These are phyloP conservation scores for Rhamnusium bicolor DNA, from an alignment of 2,888 invertebrate species.

Conservation along the genomic window DNA sequence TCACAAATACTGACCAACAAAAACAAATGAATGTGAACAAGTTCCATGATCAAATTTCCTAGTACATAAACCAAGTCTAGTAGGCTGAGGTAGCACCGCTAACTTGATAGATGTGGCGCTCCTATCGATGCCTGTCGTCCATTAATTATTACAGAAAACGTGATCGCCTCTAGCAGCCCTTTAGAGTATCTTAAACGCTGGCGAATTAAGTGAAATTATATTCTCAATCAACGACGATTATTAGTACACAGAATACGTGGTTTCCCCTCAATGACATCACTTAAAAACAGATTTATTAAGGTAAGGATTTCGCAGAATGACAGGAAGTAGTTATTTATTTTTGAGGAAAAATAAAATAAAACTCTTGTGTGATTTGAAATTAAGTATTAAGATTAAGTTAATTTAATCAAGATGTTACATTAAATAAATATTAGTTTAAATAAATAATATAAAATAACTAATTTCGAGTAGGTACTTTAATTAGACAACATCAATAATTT, in stretches of 20 bases:
- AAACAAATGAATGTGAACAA: constrained; percentile 50
- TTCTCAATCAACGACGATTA: constrained; percentile 34
- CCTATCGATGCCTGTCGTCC: constrained; percentile 55
- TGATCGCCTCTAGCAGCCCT: constrained; percentile 49
- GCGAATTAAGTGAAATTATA: constrained; percentile 40
- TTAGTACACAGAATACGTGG: constrained; percentile 28
- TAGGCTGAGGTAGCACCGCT: constrained; percentile 52
- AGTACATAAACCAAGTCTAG: constrained; percentile 44
- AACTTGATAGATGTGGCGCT: constrained; percentile 58
- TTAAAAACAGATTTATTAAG: no score
- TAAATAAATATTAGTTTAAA: no score
- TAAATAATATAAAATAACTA: no score
- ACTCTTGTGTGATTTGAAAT: no score
- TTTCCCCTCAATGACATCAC: constrained; percentile 14
- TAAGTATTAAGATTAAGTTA: no score
- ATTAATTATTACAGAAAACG: constrained; percentile 55
- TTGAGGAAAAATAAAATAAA: no score
- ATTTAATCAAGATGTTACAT: no score
- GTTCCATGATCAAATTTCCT: constrained; percentile 54
- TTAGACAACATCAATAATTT: no score
- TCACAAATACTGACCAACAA: constrained; percentile 48
- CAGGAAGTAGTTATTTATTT: no score
- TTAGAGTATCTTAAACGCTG: constrained; percentile 41
- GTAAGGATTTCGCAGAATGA: no score
- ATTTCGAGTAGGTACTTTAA: no score